Evolutionary conservation across 2,888 invertebrate species (phyloP), one percentile per base, ranked within the genome.

Genomic region (Autographa gamma): DNA sequence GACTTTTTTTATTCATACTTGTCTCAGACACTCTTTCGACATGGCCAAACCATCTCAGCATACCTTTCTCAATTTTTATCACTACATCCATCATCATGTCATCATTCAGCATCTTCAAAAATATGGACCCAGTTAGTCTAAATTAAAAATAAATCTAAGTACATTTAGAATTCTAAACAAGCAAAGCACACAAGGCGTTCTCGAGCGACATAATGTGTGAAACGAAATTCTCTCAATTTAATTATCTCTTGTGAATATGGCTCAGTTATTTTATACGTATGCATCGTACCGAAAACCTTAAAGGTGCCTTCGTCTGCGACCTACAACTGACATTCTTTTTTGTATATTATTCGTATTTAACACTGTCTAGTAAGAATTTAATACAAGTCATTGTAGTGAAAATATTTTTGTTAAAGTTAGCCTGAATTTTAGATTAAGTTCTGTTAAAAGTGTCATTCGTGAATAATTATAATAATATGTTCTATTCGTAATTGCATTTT

Each of bases 221-320:
- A 48, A 48, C 48, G n/a, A 48, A 48, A n/a, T 48, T 48, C 48
- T 48, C 48, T 48, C 48, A n/a, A 48, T 48, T 48, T 48, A 48
- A 48, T 48, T 48, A 48, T 48, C 48, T 48, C 48, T n/a, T 7
- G n/a, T n/a, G n/a, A 48, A 48, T 48, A 48, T n/a, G 48, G 48
- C n/a, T 48, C 48, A 48, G 48, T 48, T n/a, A 48, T 48, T 48
- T n/a, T 16, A n/a, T 48, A n/a, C 48, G 48, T n/a, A 48, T 48
- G 48, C 48, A 48, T 48, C 48, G 48, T 48, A 48, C 48, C n/a
- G 7, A n/a, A 43, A 48, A n/a, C 48, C n/a, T 8, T 48, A n/a
- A 48, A 48, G 48, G 48, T 48, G 48, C 48, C 48, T 11, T 38
- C 38, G 48, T 48, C 48, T 48, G 48, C n/a, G 48, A 48, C 48